A percentile compares a stretch with the other conserved stretches of the same genome.
Conservation (phyloP, 1,140 invertebrate species). For the Heliothis subflexa region DNA sequence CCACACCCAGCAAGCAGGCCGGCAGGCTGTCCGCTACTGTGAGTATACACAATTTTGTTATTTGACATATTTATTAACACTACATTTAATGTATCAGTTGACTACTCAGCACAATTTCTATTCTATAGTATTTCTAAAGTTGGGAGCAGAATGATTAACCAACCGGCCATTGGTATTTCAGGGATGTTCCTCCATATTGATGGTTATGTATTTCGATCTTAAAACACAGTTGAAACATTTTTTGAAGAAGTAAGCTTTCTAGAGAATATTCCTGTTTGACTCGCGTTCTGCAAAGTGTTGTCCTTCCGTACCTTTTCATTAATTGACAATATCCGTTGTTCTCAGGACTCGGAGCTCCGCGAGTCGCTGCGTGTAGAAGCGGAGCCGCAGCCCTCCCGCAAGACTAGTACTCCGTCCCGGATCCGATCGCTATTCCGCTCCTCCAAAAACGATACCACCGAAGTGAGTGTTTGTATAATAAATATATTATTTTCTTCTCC, state of each 20-base stretch:
- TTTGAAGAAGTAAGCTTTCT: too few relatives aligned
- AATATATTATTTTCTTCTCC: too few relatives aligned
- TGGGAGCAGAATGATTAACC: too few relatives aligned
- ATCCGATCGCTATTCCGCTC: constrained; percentile 73
- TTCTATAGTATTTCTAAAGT: neutral
- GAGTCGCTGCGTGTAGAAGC: constrained; percentile 74
- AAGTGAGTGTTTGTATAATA: constrained; percentile 49
- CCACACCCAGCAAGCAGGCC: constrained; percentile 94
- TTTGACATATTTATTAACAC: too few relatives aligned
- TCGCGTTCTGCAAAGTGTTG: too few relatives aligned
- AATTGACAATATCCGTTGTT: neutral
- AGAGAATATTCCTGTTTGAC: too few relatives aligned
- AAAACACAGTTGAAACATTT: too few relatives aligned
- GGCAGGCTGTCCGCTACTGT: constrained; percentile 88
- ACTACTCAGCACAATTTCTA: too few relatives aligned
- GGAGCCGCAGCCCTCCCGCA: constrained; percentile 64
- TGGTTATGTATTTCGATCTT: too few relatives aligned
- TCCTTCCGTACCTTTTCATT: neutral
- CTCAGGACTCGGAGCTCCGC: constrained; percentile 75
- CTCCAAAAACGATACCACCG: constrained; percentile 56
- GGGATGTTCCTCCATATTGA: too few relatives aligned
- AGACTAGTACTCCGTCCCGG: constrained; percentile 75
- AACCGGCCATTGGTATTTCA: too few relatives aligned
- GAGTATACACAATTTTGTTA: constrained; percentile 21
- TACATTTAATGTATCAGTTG: too few relatives aligned